Evolutionary conservation across 2,888 invertebrate species (phyloP), one percentile per base, ranked within the genome.

Genomic region (Adela reaumurella): DNA sequence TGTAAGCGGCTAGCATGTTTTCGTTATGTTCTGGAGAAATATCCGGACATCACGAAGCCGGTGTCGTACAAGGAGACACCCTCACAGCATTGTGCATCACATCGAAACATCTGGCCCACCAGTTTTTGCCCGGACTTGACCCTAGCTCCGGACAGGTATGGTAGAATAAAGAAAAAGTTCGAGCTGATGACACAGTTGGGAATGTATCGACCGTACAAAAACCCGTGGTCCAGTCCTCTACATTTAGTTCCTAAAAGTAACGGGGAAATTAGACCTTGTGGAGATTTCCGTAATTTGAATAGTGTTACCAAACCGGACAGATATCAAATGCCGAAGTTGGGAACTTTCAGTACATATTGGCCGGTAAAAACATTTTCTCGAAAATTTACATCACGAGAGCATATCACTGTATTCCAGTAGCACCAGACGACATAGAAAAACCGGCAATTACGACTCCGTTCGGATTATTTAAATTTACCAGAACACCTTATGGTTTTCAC

Each of bases 161-260:
- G n/a, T 11, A 41, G 46, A 17, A 45, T 45, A 17, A 45, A 19
- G 19, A 50, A 55, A 3, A 62, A 67, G 49, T 65, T 68, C 53
- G 43, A 53, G 2, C 3, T 43, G 0, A 60, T 68, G 62, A 51
- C 61, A 3, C 58, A 68, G 17, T 51, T 58, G 17, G 72, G 68
- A 0, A 66, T 72, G 10, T 66, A 66, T 28, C 56, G 68, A 3
- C 70, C 66, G 0, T 71, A 68, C 0, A 62, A 59, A 3, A 67
- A 67, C 41, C 53, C 57, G 2, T 73, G 66, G 68, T 57, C 68
- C 0, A 64, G 60, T 43, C 71, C 65, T 1, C 52, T 73, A 41
- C 59, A 57, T 43, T 45, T 58, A 0, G 61, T 56, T 1, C 49
- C 50, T 10, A 66, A 61, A 48, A 56, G 56, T 44, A 28, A 49